Evolutionary conservation across 2,888 invertebrate species (phyloP).

Genomic region (Eurois occulta): DNA sequence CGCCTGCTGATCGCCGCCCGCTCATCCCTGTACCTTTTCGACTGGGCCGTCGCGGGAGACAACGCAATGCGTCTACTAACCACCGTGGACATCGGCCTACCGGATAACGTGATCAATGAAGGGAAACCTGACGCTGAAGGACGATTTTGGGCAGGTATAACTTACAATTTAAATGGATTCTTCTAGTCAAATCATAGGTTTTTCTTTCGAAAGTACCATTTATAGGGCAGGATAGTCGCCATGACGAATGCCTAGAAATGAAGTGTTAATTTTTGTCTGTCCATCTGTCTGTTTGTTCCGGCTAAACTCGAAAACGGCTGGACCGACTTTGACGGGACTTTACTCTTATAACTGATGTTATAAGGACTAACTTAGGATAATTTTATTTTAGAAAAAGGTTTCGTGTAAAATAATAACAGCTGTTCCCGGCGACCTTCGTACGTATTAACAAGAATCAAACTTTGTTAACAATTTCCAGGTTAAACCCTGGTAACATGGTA

Average conservation of each 20-base stretch:
- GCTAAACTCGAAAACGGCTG: no score
- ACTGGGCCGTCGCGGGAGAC: conserved; percentile 85
- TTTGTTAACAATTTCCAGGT: no score
- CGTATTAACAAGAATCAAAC: no score
- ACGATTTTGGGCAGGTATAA: conserved; percentile 91
- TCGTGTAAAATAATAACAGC: no score
- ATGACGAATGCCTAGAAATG: not conserved
- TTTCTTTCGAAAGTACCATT: not conserved
- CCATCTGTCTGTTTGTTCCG: no score
- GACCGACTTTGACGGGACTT: no score
- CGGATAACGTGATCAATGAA: conserved; percentile 91
- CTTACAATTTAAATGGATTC: not conserved
- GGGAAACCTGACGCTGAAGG: conserved; percentile 92
- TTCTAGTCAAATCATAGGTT: not conserved
- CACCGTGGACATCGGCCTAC: conserved; percentile 78
- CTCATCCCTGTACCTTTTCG: conserved; percentile 83
- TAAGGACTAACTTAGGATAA: no score
- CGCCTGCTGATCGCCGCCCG: conserved; percentile 86
- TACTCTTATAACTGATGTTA: no score
- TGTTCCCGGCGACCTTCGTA: no score
- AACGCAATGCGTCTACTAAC: conserved; percentile 78
- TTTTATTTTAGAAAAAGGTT: no score
- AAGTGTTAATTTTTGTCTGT: no score
- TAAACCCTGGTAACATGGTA: no score
- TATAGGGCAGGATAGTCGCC: not conserved